These are phyloP conservation scores for Atrina japonica DNA, from an alignment of 2,888 invertebrate species.

Conservation along the genomic window DNA sequence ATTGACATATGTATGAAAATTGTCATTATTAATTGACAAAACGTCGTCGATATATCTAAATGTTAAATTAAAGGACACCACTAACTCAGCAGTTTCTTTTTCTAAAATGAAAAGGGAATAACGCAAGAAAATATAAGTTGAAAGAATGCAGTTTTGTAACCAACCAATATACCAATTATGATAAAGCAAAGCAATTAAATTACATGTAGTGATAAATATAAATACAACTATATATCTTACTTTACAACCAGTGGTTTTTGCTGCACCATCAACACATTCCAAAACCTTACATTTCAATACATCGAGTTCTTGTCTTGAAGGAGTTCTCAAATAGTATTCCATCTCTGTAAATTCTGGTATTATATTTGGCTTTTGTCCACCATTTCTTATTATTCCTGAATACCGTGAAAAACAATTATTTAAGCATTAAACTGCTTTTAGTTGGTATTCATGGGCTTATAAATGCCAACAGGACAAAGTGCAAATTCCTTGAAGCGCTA, in stretches of 20 bases:
- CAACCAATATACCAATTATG: not conserved
- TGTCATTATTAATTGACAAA: too few species aligned
- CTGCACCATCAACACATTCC: constrained; percentile 71
- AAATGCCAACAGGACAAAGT: too few species aligned
- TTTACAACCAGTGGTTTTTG: constrained; percentile 66
- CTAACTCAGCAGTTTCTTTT: too few species aligned
- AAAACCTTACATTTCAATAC: constrained; percentile 60
- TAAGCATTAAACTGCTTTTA: too few species aligned
- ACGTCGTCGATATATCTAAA: too few species aligned
- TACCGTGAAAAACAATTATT: too few species aligned
- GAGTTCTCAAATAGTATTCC: constrained; percentile 68
- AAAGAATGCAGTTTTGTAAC: not conserved
- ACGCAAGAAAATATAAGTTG: constrained; percentile 3
- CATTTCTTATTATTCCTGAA: constrained; percentile 67
- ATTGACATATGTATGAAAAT: too few species aligned
- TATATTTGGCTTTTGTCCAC: constrained; percentile 69
- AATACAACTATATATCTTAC: too few species aligned
- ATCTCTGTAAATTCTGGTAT: constrained; percentile 73
- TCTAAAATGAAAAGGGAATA: not conserved
- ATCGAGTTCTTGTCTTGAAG: constrained; percentile 60
- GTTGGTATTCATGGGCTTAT: too few species aligned
- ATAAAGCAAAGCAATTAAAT: not conserved
- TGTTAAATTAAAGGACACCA: too few species aligned
- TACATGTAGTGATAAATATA: too few species aligned
- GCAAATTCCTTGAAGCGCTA: too few species aligned